Percentiles rank a stretch among this genome's conserved stretches.
These are phyloP conservation scores for Lepus oiostolus DNA, from an alignment of 2,797 vertebrate genomes.

Conservation along the genomic window DNA sequence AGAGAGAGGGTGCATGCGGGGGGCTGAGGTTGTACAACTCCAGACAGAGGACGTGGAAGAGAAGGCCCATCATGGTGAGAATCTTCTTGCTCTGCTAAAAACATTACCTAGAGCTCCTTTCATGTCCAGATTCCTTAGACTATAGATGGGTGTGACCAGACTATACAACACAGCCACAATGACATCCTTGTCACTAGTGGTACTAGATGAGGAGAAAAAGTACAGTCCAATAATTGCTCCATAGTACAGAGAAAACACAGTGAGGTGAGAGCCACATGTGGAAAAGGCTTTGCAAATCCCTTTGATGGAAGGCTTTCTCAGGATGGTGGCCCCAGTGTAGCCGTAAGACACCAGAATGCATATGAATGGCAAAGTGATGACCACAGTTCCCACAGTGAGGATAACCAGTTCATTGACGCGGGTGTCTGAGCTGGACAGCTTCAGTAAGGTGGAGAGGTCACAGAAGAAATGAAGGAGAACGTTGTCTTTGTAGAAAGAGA, in stretches of 20 bases:
- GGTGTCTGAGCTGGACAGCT: slow-evolving; percentile 76
- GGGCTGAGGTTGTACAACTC: no score
- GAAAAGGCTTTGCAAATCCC: slow-evolving; percentile 82
- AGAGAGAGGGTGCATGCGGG: not conserved
- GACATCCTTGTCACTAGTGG: slow-evolving; percentile 63
- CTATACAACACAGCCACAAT: slow-evolving; percentile 61
- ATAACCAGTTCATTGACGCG: slow-evolving; percentile 57
- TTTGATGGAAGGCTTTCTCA: slow-evolving; percentile 67
- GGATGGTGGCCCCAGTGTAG: slow-evolving; percentile 67
- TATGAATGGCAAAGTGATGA: slow-evolving; percentile 62
- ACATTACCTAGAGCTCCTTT: slow-evolving; percentile 67
- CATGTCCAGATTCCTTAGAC: slow-evolving; percentile 76
- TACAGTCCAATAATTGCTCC: slow-evolving; percentile 73
- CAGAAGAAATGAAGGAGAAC: slow-evolving; percentile 74
- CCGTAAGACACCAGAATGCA: slow-evolving; percentile 78
- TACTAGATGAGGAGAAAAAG: slow-evolving; percentile 62
- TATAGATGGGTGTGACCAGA: slow-evolving; percentile 76
- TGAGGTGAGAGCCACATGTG: slow-evolving; percentile 81
- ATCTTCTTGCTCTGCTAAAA: not conserved
- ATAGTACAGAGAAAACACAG: slow-evolving; percentile 80
- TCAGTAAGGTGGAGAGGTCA: slow-evolving; percentile 69
- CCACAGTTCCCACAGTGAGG: slow-evolving; percentile 44
- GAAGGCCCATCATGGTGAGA: not conserved
- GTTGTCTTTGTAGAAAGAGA: slow-evolving; percentile 69
- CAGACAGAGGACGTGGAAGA: not conserved